phyloP scores from a whole-genome alignment of 2,888 invertebrate genomes.

The Acleris holmiana region DNA sequence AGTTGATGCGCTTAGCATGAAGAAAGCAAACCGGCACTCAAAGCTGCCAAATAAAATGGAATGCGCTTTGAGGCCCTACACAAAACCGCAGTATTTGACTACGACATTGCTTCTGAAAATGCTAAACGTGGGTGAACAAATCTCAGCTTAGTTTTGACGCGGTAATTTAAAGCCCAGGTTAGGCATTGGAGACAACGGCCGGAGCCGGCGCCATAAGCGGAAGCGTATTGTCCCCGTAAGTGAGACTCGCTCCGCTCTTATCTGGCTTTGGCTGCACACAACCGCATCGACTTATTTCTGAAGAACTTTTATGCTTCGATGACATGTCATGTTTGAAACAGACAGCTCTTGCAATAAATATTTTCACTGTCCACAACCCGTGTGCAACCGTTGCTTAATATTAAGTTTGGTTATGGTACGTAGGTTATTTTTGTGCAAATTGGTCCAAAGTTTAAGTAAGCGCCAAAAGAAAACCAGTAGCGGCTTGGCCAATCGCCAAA shows the following conservation, averaged over 20 bases:
- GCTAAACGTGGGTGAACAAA: background rate
- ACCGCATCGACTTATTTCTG: slow-evolving; percentile 14
- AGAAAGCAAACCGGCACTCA: too few relatives aligned
- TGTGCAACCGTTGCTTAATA: too few relatives aligned
- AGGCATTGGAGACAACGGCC: slow-evolving; percentile 34
- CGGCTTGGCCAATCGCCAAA: slow-evolving; percentile 42
- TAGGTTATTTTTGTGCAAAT: background rate
- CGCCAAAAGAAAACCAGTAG: slow-evolving; percentile 26
- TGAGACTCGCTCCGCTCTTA: slow-evolving; percentile 43
- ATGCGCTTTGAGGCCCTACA: too few relatives aligned
- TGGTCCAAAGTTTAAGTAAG: slow-evolving; percentile 1
- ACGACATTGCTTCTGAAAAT: too few relatives aligned
- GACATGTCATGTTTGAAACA: background rate
- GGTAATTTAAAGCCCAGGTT: background rate
- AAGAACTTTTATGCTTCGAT: slow-evolving; percentile 11
- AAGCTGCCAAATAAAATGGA: too few relatives aligned
- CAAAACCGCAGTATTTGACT: too few relatives aligned
- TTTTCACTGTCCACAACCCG: background rate
- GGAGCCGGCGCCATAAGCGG: slow-evolving; percentile 61
- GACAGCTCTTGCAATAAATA: background rate
- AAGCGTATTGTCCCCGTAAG: slow-evolving; percentile 59
- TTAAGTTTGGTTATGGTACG: too few relatives aligned
- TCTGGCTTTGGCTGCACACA: slow-evolving; percentile 47
- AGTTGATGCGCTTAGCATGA: too few relatives aligned
- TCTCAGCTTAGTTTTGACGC: background rate